Evolutionary conservation across 2,113 vertebrate genomes (phyloP), one percentile per base, ranked within the genome.

Genomic region (Antechinus stuartii): DNA sequence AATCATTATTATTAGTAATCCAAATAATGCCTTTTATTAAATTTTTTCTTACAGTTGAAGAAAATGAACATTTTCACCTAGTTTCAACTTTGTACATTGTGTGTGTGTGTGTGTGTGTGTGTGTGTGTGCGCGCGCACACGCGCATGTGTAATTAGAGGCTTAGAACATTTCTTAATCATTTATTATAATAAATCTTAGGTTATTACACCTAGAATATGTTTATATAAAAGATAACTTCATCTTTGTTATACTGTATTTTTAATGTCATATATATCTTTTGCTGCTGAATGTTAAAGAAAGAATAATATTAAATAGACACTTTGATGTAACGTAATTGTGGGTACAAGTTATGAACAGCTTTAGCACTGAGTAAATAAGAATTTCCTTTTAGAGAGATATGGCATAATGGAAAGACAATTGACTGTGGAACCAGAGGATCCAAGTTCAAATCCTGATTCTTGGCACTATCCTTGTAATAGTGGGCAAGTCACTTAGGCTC

Each of bases 241-340:
- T 84, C n/a, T 23, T 42, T 84, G 68, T 23, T 84, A 19, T 84
- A 23, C 19, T 84, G 19, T 42, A 84, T 84, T 84, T 84, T 23
- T 42, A 84, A 84, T 42, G 68, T 8, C n/a, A 84, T 23, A 8
- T 84, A 84, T 22, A 84, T 84, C 8, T 84, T 42, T 26, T 84
- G 68, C 42, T 84, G 6, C 68, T 84, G 76, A 24, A 57, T 84
- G 27, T 94, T 91, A 92, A 54, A 47, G 93, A 93, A 96, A 53
- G 27, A 91, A 56, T 90, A 91, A 84, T 47, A 91, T 94, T 94
- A 89, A 23, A 90, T 92, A 91, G 56, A 3, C 92, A 61, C 90
- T 94, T 91, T 84, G 52, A 54, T 49, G 10, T 94, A 94, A 93
- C 2, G 50, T 57, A 50, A 57, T 16, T 96, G n/a, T 93, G 3